Conservation (phyloP, 2,797 vertebrate genomes). For the Trichosurus vulpecula region DNA sequence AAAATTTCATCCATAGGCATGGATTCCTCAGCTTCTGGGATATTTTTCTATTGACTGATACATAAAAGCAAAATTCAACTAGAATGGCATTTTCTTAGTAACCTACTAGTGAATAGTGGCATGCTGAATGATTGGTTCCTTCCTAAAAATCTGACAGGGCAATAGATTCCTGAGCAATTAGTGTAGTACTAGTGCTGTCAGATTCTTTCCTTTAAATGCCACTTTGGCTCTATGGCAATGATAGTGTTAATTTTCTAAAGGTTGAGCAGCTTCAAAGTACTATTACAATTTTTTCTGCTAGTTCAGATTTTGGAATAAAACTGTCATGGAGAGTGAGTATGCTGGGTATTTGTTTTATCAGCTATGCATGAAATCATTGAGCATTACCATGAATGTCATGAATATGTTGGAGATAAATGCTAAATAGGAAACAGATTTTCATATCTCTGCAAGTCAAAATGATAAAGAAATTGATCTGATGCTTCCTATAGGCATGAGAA, state of each 20-base stretch:
- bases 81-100: not conserved
- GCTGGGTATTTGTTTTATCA: not conserved
- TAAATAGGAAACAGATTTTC: slow-evolving; percentile 51
- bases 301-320: slow-evolving; percentile 39
- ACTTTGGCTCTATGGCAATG: not conserved
- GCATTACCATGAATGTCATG: slow-evolving; percentile 41
- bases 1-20: slow-evolving; percentile 13
- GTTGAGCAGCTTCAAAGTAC: slow-evolving; percentile 28
- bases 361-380: slow-evolving; percentile 9
- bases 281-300: slow-evolving; percentile 1
- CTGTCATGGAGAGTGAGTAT: slow-evolving; percentile 1
- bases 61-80: not conserved
- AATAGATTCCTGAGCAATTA: slow-evolving; percentile 4
- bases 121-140: slow-evolving; percentile 32
- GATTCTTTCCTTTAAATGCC: slow-evolving; percentile 1
- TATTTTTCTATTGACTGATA: not conserved
- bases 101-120: not conserved
- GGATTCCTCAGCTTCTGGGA: slow-evolving; percentile 14
- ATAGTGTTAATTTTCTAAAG: not conserved
- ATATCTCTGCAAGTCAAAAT: slow-evolving; percentile 39
- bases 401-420: slow-evolving; percentile 9
- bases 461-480: slow-evolving; percentile 41
- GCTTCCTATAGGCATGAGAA: slow-evolving; percentile 4
- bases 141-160: not conserved
- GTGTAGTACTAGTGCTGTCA: not conserved